Evolutionary conservation across 2,113 vertebrate species (phyloP).

Genomic region (Megaceryle maxima): DNA sequence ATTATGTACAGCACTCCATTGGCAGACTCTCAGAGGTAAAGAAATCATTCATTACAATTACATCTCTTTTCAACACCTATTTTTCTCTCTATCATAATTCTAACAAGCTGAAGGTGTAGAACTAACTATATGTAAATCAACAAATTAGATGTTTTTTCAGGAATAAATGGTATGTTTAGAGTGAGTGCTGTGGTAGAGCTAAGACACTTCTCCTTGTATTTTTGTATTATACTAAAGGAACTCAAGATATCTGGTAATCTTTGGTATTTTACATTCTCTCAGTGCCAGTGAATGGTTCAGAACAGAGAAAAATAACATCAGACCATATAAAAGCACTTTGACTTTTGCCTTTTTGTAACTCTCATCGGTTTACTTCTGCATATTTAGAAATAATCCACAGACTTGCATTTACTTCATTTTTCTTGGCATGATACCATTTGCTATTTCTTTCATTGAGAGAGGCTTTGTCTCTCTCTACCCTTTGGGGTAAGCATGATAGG

Average conservation of each 20-base stretch:
- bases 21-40: not conserved
- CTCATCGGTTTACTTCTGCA: not conserved
- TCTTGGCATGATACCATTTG: not conserved
- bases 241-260: not conserved
- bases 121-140: not conserved
- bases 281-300: not conserved
- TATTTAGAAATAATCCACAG: not conserved
- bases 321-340: not conserved
- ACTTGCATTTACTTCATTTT: not conserved
- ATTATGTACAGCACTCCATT: not conserved
- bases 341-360: not conserved
- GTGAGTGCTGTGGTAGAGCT: not conserved
- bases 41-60: not conserved
- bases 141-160: not conserved
- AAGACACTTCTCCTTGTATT: not conserved
- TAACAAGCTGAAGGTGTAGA: not conserved
- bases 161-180: not conserved
- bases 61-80: not conserved
- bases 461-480: not conserved
- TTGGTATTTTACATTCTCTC: not conserved
- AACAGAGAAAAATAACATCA: not conserved
- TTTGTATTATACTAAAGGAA: not conserved
- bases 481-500: not conserved
- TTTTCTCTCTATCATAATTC: not conserved
- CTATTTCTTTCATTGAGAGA: not conserved